Evolutionary conservation across 1,140 invertebrate genomes (phyloP), one percentile per base, ranked within the genome.

Genomic region (Calephelis nemesis): DNA sequence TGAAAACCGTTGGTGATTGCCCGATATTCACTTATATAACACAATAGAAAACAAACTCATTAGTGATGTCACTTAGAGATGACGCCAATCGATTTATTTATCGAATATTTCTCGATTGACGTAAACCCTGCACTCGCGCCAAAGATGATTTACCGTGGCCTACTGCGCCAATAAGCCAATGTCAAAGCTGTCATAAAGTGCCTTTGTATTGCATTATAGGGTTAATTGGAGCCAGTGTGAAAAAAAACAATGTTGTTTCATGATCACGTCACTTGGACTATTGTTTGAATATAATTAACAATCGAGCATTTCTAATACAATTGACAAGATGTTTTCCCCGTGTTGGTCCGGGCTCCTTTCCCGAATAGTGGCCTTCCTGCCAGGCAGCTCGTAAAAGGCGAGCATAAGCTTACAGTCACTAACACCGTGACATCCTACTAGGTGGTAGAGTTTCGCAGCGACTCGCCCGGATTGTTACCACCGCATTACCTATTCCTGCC

Each of bases 81-180:
- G 74, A 77, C 73, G 74, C 76, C 72, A 75, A 71, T 72, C 74
- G 69, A 77, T 81, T 74, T 75, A 72, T 76, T 74, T 75, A 72
- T 76, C 49, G 71, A 84, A 82, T 79, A 81, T 83, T 78, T 77
- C 75, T 78, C 81, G 79, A 84, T 88, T 84, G 82, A 85, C 82
- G 85, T 79, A 84, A 87, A 88, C 76, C 66, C 77, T 70, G 74
- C 65, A 74, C 63, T 70, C 74, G 76, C 83, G 83, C 84, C 82
- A 91, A 85, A 74, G 74, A 76, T 69, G 69, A 73, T 75, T 83
- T 82, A 74, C 78, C 81, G 77, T 88, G 75, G 82, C 85, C 85
- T 84, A 87, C 77, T 85, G 80, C 76, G 78, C 81, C 75, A 79
- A 77, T 79, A 80, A 79, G 82, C 78, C 88, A 90, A 90, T 90